Evolutionary conservation across 2,113 vertebrate genomes (phyloP).

Genomic region (Cairina moschata): DNA sequence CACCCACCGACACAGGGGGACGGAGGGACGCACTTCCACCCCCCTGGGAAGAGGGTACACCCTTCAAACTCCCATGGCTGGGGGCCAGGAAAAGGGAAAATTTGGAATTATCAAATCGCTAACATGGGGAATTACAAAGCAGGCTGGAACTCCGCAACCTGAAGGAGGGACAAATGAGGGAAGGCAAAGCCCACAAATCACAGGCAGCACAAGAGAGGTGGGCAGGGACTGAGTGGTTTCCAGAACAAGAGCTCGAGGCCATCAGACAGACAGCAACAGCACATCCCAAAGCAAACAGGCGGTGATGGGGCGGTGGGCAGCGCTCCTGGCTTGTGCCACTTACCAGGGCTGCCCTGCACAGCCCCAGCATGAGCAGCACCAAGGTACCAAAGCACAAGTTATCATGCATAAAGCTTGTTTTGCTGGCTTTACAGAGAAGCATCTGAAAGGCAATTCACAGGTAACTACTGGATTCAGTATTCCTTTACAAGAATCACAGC

Average conservation of each 20-base stretch:
- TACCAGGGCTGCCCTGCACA: background rate
- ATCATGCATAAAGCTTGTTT: fast-evolving
- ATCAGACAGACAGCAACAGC: fast-evolving
- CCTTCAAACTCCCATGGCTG: fast-evolving
- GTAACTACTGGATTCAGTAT: fast-evolving
- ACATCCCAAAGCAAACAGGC: background rate
- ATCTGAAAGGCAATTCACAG: background rate
- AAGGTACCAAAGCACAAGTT: background rate
- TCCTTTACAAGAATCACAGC: background rate
- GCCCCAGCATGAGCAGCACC: background rate
- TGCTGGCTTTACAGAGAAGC: background rate
- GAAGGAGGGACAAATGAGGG: background rate
- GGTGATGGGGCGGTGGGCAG: fast-evolving
- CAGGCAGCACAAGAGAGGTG: background rate
- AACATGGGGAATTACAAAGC: fast-evolving
- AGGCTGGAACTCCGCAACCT: background rate
- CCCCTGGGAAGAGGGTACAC: background rate
- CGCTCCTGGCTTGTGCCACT: fast-evolving
- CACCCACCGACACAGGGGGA: fast-evolving
- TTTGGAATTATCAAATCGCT: fast-evolving
- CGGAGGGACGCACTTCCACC: background rate
- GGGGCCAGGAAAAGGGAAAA: background rate
- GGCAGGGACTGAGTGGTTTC: fast-evolving
- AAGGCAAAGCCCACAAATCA: background rate
- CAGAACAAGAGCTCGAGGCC: background rate